Percentiles rank a stretch among this genome's conserved stretches.
phyloP scores from a whole-genome alignment of 2,888 invertebrate genomes.

The Ischnura elegans region DNA sequence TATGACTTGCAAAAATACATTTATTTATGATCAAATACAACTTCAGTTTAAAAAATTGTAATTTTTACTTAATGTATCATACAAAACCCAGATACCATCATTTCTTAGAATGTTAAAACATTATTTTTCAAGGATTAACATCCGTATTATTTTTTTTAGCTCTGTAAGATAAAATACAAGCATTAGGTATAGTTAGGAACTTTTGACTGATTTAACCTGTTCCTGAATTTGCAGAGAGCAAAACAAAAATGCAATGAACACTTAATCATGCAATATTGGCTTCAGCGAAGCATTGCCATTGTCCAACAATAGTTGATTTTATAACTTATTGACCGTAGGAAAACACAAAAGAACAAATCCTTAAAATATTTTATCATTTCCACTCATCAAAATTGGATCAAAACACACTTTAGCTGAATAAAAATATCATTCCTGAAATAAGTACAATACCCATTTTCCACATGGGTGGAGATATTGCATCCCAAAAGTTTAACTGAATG shows the following conservation, averaged over 20 bases:
- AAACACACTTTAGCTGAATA: background rate
- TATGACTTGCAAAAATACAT: slow-evolving; percentile 53
- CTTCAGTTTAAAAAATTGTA: slow-evolving; percentile 36
- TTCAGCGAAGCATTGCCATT: background rate
- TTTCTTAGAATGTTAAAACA: slow-evolving; percentile 29
- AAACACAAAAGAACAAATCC: background rate
- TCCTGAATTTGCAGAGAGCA: slow-evolving; percentile 16
- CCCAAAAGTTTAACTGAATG: background rate
- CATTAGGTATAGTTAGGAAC: background rate
- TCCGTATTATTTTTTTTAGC: background rate
- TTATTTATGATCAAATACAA: slow-evolving; percentile 52
- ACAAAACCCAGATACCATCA: slow-evolving; percentile 45
- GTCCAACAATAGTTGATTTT: background rate
- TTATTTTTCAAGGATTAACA: background rate
- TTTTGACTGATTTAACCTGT: background rate
- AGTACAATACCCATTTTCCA: slow-evolving; percentile 25
- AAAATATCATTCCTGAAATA: background rate
- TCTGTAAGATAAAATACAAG: background rate
- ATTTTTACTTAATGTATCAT: slow-evolving; percentile 36
- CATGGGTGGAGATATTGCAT: background rate
- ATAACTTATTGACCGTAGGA: background rate
- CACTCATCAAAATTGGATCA: background rate
- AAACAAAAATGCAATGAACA: background rate
- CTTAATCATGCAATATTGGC: background rate
- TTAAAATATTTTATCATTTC: background rate